Evolutionary conservation across 2,113 vertebrate species (phyloP).

Genomic region (Nycticryphes semicollaris): DNA sequence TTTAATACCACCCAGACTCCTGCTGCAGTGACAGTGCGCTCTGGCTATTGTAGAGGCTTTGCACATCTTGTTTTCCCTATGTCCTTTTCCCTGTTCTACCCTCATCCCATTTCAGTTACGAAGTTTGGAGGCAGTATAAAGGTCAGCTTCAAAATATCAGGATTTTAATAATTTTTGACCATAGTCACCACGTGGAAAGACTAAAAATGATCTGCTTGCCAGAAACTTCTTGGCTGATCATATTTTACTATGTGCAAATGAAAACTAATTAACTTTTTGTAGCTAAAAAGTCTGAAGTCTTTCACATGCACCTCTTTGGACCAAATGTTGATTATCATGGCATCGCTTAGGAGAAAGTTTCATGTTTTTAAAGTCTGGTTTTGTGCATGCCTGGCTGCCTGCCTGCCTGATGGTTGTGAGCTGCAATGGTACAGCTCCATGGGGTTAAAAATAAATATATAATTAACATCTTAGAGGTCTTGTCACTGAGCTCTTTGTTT

Average conservation of each 20-base stretch:
- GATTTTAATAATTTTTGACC: neutral
- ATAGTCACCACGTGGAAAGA: accelerated
- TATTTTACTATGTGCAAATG: neutral
- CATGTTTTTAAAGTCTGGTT: neutral
- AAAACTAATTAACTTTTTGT: neutral
- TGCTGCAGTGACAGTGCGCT: neutral
- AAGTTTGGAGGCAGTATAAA: neutral
- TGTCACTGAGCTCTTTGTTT: constrained; percentile 52
- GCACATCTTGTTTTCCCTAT: neutral
- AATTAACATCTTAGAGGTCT: neutral
- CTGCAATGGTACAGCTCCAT: neutral
- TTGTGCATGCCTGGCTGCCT: neutral
- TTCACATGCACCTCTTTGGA: neutral
- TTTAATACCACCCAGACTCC: neutral
- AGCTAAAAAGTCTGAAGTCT: neutral
- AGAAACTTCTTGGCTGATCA: neutral
- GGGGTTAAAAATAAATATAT: neutral
- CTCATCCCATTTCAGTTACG: neutral
- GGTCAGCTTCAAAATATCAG: neutral
- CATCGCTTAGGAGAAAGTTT: neutral
- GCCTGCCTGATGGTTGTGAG: neutral
- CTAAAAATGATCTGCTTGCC: neutral
- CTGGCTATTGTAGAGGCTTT: neutral
- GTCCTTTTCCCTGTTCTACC: neutral
- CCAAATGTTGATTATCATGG: accelerated